Conservation (phyloP, 2,113 vertebrate genomes). For the Cygnus buccinator region DNA sequence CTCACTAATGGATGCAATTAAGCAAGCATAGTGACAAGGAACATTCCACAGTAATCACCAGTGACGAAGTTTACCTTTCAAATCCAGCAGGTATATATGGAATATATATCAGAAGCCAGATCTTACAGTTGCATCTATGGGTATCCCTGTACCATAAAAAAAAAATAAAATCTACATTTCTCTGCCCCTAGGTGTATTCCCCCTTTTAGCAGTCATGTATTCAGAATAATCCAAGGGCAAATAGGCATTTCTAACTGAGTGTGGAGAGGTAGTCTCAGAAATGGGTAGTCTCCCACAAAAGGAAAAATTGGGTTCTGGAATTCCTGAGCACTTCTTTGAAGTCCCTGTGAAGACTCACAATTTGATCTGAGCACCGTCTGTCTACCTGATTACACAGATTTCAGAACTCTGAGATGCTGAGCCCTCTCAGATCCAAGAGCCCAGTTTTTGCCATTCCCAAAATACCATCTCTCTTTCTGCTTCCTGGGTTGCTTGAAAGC, state of each 20-base stretch:
- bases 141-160: background rate
- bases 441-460: constrained; percentile 8
- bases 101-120: background rate
- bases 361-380: background rate
- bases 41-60: background rate
- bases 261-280: background rate
- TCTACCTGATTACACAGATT: background rate
- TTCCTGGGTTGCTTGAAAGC: constrained; percentile 8
- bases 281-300: background rate
- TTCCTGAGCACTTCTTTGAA: background rate
- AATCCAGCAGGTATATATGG: background rate
- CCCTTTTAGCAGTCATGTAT: background rate
- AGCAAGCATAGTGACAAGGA: background rate
- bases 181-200: background rate
- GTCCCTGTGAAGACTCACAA: background rate
- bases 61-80: constrained; percentile 11
- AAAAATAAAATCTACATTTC: background rate
- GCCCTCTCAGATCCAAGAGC: background rate
- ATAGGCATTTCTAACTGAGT: background rate
- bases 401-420: background rate
- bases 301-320: background rate
- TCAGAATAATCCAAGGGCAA: background rate
- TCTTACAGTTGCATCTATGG: background rate
- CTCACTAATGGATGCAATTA: constrained; percentile 21
- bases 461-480: constrained; percentile 9